Evolutionary conservation across 1,140 invertebrate species (phyloP).

Genomic region (Paramacrobiotus metropolitanus): DNA sequence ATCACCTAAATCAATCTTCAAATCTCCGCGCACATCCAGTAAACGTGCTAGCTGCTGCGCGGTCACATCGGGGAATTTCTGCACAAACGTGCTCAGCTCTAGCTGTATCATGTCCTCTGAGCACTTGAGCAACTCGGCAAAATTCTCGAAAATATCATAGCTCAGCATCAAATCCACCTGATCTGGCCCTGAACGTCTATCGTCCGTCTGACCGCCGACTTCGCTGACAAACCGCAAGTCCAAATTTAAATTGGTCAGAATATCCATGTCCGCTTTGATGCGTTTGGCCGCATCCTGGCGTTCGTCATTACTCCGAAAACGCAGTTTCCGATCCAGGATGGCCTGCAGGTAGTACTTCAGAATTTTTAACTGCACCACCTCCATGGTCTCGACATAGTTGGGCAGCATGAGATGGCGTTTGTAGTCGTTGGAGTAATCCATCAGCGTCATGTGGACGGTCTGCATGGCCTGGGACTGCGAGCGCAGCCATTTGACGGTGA

Average conservation of each 20-base stretch:
- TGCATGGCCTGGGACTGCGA: background rate
- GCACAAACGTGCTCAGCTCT: background rate
- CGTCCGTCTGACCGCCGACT: background rate
- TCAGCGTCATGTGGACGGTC: background rate
- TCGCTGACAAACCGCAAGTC: background rate
- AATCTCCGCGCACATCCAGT: background rate
- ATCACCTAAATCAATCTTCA: conserved; percentile 1
- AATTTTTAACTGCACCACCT: background rate
- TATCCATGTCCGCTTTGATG: background rate
- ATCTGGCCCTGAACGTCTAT: too few relatives aligned
- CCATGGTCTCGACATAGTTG: background rate
- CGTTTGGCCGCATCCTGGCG: background rate
- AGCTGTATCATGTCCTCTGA: background rate
- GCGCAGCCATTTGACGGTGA: background rate
- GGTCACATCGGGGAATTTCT: background rate
- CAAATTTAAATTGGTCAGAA: background rate
- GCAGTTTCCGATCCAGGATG: background rate
- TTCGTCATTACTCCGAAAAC: background rate
- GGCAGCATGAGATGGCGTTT: background rate
- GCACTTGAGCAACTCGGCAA: background rate
- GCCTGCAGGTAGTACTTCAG: background rate
- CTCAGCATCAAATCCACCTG: background rate
- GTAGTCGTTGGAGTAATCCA: background rate
- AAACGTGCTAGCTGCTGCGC: background rate
- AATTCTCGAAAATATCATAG: background rate